Conservation (phyloP, 2,888 invertebrate genomes). For the Anorthoa munda region DNA sequence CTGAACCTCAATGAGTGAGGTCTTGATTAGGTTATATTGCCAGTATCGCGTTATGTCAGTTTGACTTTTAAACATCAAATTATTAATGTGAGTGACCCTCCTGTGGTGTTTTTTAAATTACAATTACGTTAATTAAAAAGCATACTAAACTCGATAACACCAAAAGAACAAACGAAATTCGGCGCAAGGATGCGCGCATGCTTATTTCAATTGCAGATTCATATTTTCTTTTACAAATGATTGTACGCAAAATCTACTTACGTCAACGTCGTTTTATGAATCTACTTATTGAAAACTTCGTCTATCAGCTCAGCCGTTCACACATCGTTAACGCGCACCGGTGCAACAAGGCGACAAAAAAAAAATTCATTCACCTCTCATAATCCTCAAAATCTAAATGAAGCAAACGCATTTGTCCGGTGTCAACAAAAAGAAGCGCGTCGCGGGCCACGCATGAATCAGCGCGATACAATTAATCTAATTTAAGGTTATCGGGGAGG, state of each 20-base stretch:
- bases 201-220: neutral
- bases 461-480: conserved; percentile 90
- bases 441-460: conserved; percentile 86
- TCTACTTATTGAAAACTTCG: neutral
- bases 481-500: conserved; percentile 90
- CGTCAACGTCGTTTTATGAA: neutral
- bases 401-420: conserved; percentile 84
- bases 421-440: conserved; percentile 85
- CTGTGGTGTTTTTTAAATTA: conserved; percentile 12
- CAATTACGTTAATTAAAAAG: neutral
- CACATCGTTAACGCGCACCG: conserved; percentile 41
- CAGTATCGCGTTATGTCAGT: neutral
- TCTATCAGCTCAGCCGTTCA: conserved; percentile 26
- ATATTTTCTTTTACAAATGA: neutral
- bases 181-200: neutral
- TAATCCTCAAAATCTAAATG: conserved; percentile 82
- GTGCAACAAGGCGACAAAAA: conserved; percentile 61
- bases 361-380: conserved; percentile 80
- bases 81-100: neutral
- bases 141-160: neutral
- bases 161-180: neutral
- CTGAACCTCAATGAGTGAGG: conserved; percentile 12
- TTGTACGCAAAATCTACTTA: neutral
- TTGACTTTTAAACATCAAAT: conserved; percentile 2
- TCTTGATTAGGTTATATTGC: conserved; percentile 5